phyloP scores from a whole-genome alignment of 2,888 invertebrate species.

The Epirrhoe alternata region DNA sequence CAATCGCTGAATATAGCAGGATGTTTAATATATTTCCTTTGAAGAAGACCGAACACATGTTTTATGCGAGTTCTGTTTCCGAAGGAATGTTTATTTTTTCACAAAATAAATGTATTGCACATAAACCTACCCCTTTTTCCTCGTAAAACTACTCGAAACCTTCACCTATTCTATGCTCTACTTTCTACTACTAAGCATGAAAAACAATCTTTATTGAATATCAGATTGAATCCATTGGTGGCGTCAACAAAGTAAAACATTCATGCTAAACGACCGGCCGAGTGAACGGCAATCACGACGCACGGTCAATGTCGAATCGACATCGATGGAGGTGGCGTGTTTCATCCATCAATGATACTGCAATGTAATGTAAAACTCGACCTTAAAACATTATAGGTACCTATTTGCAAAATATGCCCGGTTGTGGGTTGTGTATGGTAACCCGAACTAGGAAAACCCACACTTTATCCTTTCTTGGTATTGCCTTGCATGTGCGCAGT shows the following conservation, averaged over 20 bases:
- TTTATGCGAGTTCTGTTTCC: neutral
- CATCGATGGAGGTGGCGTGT: conserved; percentile 39
- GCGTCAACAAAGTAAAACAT: conserved; percentile 49
- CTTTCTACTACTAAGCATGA: conserved; percentile 12
- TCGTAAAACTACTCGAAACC: conserved; percentile 19
- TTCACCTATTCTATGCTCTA: conserved; percentile 27
- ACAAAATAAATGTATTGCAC: conserved; percentile 1
- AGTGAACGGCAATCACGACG: conserved; percentile 56
- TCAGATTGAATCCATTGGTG: conserved; percentile 30
- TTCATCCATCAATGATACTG: conserved; percentile 31
- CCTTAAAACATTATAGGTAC: neutral
- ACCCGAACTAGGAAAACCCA: neutral
- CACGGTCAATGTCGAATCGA: conserved; percentile 66
- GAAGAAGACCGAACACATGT: neutral
- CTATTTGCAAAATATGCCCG: neutral
- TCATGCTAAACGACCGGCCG: conserved; percentile 46
- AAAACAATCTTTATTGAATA: conserved; percentile 29
- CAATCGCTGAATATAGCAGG: conserved; percentile 5
- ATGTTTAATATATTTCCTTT: neutral
- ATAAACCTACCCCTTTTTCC: conserved; percentile 17
- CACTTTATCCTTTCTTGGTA: neutral
- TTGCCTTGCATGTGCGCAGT: neutral
- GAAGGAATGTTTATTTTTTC: neutral
- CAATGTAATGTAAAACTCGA: conserved; percentile 25
- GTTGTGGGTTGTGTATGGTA: neutral